Conservation (phyloP, 2,797 vertebrate genomes). For the Gobio occitaniae region DNA sequence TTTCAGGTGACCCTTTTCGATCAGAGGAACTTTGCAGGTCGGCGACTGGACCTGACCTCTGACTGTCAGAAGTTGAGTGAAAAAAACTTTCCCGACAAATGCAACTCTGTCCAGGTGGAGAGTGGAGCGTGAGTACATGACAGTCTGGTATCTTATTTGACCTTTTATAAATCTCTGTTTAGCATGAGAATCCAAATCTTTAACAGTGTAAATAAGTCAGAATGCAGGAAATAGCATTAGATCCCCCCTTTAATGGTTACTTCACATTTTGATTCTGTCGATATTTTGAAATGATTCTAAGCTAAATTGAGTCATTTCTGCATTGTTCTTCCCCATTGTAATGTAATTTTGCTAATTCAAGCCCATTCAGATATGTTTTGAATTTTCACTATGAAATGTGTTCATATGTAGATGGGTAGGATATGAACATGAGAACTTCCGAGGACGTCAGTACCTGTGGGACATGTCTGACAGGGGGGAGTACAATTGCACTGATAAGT, state of each 20-base stretch:
- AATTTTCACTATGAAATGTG: neutral
- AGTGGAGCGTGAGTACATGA: slow-evolving; percentile 78
- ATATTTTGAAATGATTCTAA: neutral
- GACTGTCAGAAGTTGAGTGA: slow-evolving; percentile 79
- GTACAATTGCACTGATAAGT: slow-evolving; percentile 83
- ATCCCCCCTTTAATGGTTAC: neutral
- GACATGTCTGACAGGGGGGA: slow-evolving; percentile 81
- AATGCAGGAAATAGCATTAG: no score
- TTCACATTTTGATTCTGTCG: neutral
- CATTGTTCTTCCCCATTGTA: neutral
- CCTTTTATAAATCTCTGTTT: slow-evolving; percentile 16
- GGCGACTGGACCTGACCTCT: slow-evolving; percentile 78
- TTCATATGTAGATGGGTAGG: slow-evolving; percentile 75
- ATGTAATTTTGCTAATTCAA: neutral
- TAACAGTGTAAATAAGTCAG: no score
- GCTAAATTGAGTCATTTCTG: neutral
- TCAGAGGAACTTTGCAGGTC: slow-evolving; percentile 82
- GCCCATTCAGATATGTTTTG: neutral
- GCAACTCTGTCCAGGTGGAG: slow-evolving; percentile 84
- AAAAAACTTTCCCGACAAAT: slow-evolving; percentile 83
- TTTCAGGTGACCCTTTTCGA: slow-evolving; percentile 84
- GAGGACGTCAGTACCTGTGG: slow-evolving; percentile 83
- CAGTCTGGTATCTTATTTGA: neutral
- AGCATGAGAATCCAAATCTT: no score
- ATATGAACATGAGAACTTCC: slow-evolving; percentile 81